These are phyloP conservation scores for Pristionchus entomophagus DNA, from an alignment of 2,888 invertebrate genomes.

Conservation along the genomic window DNA sequence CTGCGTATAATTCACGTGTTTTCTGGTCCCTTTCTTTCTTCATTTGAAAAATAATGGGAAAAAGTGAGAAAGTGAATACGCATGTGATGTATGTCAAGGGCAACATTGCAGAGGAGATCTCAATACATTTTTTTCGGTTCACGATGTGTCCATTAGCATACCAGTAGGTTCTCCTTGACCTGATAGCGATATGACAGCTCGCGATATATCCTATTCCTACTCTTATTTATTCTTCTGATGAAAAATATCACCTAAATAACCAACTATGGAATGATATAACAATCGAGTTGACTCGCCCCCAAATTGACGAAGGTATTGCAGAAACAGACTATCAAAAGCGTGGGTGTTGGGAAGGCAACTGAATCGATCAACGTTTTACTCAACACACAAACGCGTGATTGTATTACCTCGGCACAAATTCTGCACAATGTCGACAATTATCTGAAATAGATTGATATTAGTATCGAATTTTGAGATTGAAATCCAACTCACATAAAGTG, in stretches of 20 bases:
- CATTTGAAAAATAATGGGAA: neutral
- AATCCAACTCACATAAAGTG: neutral
- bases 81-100: neutral
- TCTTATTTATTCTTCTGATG: neutral
- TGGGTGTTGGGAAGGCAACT: neutral
- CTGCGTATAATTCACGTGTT: neutral
- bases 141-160: too few relatives aligned
- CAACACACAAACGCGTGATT: too few relatives aligned
- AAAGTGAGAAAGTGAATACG: neutral
- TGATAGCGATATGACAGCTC: neutral
- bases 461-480: too few relatives aligned
- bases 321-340: neutral
- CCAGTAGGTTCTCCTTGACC: neutral
- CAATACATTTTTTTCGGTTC: too few relatives aligned
- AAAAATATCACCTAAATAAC: slow-evolving; percentile 16
- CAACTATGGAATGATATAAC: neutral
- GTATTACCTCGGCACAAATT: neutral
- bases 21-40: neutral
- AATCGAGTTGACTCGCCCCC: neutral
- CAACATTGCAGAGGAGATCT: neutral
- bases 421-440: neutral
- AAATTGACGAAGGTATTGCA: neutral
- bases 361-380: too few relatives aligned
- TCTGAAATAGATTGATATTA: neutral
- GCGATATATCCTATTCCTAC: neutral